Percentiles rank a stretch among this genome's conserved stretches.
Evolutionary conservation across 2,113 vertebrate genomes (phyloP).

Genomic region (Gopherus flavomarginatus): DNA sequence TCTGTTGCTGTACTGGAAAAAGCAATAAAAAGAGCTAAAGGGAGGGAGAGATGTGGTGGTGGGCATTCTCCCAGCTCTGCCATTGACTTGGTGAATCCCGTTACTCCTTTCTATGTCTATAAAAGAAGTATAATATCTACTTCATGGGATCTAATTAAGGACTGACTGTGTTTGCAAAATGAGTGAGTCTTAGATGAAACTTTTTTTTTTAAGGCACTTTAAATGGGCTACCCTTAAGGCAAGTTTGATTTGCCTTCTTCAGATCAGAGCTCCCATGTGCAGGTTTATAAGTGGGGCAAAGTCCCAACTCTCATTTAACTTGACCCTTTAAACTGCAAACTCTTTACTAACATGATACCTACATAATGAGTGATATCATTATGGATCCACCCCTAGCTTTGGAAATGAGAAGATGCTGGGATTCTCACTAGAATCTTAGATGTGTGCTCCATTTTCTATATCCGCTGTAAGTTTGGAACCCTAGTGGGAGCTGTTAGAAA

Average conservation of each 20-base stretch:
- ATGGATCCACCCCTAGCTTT: not conserved
- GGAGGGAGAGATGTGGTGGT: not conserved
- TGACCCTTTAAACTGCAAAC: not conserved
- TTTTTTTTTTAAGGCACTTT: accelerated
- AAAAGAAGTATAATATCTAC: not conserved
- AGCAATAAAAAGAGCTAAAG: not conserved
- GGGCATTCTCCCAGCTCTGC: not conserved
- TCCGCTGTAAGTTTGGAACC: not conserved
- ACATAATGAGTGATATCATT: not conserved
- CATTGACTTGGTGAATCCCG: not conserved
- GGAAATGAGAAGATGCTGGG: not conserved
- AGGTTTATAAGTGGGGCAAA: not conserved
- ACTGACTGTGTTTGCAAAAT: not conserved
- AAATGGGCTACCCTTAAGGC: not conserved
- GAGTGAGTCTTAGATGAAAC: not conserved
- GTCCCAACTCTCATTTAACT: not conserved
- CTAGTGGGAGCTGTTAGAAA: not conserved
- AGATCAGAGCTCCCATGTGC: not conserved
- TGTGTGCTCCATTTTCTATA: not conserved
- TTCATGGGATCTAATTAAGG: not conserved
- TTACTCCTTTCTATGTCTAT: not conserved
- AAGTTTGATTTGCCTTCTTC: not conserved
- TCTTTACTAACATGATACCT: not conserved
- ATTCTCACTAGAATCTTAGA: not conserved
- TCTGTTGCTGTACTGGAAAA: not conserved